Evolutionary conservation across 1,140 invertebrate genomes (phyloP).

Genomic region (Drosophila baimaii): DNA sequence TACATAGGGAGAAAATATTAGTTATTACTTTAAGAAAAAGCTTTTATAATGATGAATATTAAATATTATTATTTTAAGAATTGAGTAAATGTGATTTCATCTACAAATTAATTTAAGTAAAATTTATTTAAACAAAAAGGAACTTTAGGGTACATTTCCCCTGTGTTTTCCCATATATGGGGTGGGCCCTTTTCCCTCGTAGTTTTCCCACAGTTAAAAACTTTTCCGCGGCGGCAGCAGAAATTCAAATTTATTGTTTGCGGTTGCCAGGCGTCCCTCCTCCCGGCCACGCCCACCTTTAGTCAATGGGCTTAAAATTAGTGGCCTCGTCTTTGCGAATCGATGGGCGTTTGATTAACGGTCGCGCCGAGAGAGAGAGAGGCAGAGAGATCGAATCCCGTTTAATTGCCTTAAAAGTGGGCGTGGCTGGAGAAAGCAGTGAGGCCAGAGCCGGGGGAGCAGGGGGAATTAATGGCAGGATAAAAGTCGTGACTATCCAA

Average conservation of each 20-base stretch:
- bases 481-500: constrained; percentile 54
- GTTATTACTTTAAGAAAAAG: no score
- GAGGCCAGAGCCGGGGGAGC: not conserved
- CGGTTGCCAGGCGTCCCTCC: constrained; percentile 52
- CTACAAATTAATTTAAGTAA: no score
- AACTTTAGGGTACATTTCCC: not conserved
- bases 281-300: constrained; percentile 40
- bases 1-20: constrained; percentile 13
- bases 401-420: constrained; percentile 78
- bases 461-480: constrained; percentile 56
- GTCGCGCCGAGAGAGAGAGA: constrained; percentile 27
- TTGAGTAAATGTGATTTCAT: no score
- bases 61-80: no score
- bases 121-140: not conserved
- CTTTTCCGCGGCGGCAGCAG: constrained; percentile 60
- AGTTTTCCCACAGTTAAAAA: constrained; percentile 73
- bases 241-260: constrained; percentile 83
- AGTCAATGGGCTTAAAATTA: constrained; percentile 65
- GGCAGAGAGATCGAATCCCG: constrained; percentile 65
- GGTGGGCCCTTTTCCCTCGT: constrained; percentile 34
- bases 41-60: no score
- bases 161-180: constrained; percentile 1
- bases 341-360: constrained; percentile 81
- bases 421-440: constrained; percentile 13
- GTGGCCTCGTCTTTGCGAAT: constrained; percentile 60